These are phyloP conservation scores for Anguilla japonica DNA, from an alignment of 2,113 vertebrate genomes.

Conservation along the genomic window DNA sequence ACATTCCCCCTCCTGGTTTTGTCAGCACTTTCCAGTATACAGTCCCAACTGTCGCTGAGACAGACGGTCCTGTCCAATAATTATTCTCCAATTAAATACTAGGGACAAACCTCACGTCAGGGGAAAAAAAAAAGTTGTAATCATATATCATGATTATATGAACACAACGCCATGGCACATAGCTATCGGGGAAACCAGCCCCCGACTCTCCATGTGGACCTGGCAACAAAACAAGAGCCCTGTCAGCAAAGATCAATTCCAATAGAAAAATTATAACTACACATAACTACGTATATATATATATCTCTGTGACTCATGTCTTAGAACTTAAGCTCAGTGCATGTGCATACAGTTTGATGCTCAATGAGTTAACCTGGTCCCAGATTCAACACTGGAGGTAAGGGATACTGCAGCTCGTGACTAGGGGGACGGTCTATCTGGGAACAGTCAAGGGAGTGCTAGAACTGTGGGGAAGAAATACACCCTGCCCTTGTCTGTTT, in stretches of 20 bases:
- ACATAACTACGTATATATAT: slow-evolving; percentile 18
- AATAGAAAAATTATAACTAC: slow-evolving; percentile 18
- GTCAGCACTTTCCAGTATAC: neutral
- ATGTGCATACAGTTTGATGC: slow-evolving; percentile 36
- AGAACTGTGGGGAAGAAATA: neutral
- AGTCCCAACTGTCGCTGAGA: neutral
- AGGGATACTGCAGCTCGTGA: slow-evolving; percentile 34
- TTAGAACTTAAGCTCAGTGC: slow-evolving; percentile 25
- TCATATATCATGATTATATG: slow-evolving; percentile 12
- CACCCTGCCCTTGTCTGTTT: slow-evolving; percentile 1
- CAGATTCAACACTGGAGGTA: slow-evolving; percentile 33
- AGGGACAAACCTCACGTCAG: neutral
- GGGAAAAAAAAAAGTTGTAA: slow-evolving; percentile 21
- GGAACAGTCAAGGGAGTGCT: slow-evolving; percentile 23
- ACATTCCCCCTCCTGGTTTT: neutral
- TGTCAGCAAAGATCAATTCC: slow-evolving; percentile 47
- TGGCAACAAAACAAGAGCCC: slow-evolving; percentile 49
- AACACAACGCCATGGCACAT: slow-evolving; percentile 44
- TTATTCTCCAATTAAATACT: neutral
- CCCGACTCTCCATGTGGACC: slow-evolving; percentile 43
- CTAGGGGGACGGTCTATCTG: neutral
- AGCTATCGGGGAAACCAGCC: slow-evolving; percentile 56
- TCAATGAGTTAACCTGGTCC: slow-evolving; percentile 42
- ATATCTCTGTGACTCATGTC: slow-evolving; percentile 21
- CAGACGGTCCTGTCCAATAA: neutral